These are phyloP conservation scores for Nyctibius bracteatus DNA, from an alignment of 2,113 vertebrate species.

Conservation along the genomic window DNA sequence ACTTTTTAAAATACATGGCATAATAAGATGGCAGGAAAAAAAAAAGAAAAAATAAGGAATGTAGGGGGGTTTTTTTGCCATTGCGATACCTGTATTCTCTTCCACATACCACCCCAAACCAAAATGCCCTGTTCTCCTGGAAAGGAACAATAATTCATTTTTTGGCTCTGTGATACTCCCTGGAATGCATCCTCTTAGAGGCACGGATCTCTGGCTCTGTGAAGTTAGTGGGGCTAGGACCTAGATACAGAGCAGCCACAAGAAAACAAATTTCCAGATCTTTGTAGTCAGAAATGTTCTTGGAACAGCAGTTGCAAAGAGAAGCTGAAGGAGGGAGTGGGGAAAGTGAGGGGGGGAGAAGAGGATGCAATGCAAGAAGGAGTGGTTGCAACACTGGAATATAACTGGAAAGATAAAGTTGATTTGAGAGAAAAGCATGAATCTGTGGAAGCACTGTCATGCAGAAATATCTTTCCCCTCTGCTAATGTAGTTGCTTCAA, in stretches of 20 bases:
- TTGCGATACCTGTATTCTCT: background rate
- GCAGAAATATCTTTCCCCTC: background rate
- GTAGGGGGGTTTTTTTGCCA: background rate
- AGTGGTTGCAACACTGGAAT: background rate
- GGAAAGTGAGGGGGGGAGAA: background rate
- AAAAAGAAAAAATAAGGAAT: background rate
- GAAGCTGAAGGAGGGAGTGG: background rate
- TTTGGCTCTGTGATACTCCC: background rate
- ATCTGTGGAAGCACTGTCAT: background rate
- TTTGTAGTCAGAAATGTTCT: background rate
- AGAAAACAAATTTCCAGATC: background rate
- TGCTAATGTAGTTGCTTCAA: background rate
- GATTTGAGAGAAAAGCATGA: background rate
- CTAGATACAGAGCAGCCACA: background rate
- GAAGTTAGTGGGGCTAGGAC: background rate
- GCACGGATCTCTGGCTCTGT: background rate
- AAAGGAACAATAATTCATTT: background rate
- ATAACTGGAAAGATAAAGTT: background rate
- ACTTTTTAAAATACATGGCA: rapidly evolving
- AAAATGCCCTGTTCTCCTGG: background rate
- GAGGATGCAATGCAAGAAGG: background rate
- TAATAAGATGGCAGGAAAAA: background rate
- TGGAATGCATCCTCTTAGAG: background rate
- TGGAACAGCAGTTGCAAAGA: background rate
- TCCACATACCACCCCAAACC: background rate